phyloP scores from a whole-genome alignment of 2,797 vertebrate genomes.

The Coranthus polyacanthus region DNA sequence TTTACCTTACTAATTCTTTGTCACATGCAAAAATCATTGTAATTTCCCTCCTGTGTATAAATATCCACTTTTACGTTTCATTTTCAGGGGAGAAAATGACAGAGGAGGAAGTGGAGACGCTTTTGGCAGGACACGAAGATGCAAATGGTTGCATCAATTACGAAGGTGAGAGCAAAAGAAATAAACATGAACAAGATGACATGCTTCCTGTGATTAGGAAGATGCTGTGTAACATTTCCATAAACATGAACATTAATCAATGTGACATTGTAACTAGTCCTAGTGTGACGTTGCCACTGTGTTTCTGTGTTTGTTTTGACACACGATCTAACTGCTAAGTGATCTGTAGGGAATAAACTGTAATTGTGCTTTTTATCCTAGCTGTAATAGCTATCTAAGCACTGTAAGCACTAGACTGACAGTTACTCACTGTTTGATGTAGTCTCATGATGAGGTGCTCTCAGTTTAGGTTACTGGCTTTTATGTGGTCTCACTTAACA shows the following conservation, averaged over 20 bases:
- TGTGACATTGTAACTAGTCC: not conserved
- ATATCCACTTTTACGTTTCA: not conserved
- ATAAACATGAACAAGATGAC: not conserved
- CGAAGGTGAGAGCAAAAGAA: slow-evolving; percentile 87
- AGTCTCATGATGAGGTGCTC: not conserved
- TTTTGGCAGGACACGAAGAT: slow-evolving; percentile 94
- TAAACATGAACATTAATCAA: not conserved
- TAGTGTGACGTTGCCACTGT: slow-evolving; percentile 1
- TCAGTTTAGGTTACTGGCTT: slow-evolving; percentile 4
- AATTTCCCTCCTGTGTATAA: too few species aligned
- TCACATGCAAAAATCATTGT: too few species aligned
- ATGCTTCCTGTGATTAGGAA: not conserved
- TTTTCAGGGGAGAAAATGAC: slow-evolving; percentile 94
- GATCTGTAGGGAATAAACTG: too few species aligned
- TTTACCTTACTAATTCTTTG: too few species aligned
- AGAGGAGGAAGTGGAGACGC: slow-evolving; percentile 94
- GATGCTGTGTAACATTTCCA: not conserved
- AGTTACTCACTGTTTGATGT: not conserved
- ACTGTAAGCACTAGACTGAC: not conserved
- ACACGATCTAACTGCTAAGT: not conserved
- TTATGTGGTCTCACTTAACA: slow-evolving; percentile 8
- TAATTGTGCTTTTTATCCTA: not conserved
- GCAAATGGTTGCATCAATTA: slow-evolving; percentile 97
- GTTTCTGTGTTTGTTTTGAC: slow-evolving; percentile 1
- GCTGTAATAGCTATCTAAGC: not conserved